These are phyloP conservation scores for Diadema setosum DNA, from an alignment of 35 echinoderm and acorn worm species.

Conservation along the genomic window DNA sequence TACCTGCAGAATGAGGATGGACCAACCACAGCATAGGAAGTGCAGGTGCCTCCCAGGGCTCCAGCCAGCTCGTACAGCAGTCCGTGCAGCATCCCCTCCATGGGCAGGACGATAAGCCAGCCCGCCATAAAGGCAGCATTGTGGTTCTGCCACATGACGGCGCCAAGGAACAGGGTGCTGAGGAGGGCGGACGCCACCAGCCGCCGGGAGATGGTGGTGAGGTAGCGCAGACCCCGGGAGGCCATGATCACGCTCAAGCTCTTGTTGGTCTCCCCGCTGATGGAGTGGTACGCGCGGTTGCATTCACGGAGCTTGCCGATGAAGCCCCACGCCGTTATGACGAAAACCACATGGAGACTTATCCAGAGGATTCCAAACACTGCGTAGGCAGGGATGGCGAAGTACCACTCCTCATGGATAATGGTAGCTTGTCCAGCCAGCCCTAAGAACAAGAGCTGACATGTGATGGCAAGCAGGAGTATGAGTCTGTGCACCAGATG, in stretches of 20 bases:
- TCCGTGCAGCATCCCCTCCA: slow-evolving; percentile 77
- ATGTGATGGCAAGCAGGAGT: slow-evolving; percentile 41
- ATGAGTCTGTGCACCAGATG: slow-evolving; percentile 39
- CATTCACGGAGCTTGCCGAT: slow-evolving; percentile 80
- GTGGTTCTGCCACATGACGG: slow-evolving; percentile 81
- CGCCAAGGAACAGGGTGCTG: slow-evolving; percentile 74
- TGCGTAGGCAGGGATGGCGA: slow-evolving; percentile 78
- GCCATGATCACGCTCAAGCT: slow-evolving; percentile 84
- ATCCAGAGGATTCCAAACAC: slow-evolving; percentile 93
- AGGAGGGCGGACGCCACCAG: slow-evolving; percentile 57
- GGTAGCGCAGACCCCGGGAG: slow-evolving; percentile 79
- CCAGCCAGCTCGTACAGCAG: slow-evolving; percentile 77
- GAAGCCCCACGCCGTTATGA: slow-evolving; percentile 82
- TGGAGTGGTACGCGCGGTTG: slow-evolving; percentile 39
- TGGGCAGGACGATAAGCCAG: slow-evolving; percentile 66
- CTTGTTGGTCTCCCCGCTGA: slow-evolving; percentile 41
- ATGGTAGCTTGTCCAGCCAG: slow-evolving; percentile 70
- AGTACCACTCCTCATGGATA: slow-evolving; percentile 94
- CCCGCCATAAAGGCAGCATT: slow-evolving; percentile 82
- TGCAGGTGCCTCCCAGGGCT: slow-evolving; percentile 74
- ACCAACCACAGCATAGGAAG: slow-evolving; percentile 78
- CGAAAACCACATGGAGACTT: slow-evolving; percentile 68
- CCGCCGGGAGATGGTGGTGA: slow-evolving; percentile 67
- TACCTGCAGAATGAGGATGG: slow-evolving; percentile 92
- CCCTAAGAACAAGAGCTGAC: slow-evolving; percentile 68